These are phyloP conservation scores for Cheiracanthium punctorium DNA, from an alignment of 2,888 invertebrate genomes.

Conservation along the genomic window DNA sequence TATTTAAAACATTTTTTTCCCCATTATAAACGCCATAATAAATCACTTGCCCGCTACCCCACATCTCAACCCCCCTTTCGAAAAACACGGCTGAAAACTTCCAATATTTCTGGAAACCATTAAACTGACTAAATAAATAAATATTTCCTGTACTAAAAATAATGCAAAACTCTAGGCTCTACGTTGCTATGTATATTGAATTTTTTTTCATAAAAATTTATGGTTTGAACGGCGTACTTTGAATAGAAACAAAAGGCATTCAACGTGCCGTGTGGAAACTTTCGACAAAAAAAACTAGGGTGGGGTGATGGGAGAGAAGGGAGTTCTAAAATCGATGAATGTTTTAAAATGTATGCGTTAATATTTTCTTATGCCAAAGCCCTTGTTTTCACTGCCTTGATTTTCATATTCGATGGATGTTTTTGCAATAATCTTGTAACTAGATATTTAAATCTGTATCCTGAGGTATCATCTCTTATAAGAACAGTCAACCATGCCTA, in stretches of 20 bases:
- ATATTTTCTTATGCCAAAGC: background rate
- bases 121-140: background rate
- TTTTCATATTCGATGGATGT: background rate
- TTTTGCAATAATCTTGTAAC: no score
- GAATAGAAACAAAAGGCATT: background rate
- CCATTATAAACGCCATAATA: slow-evolving; percentile 6
- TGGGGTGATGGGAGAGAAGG: no score
- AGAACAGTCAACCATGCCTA: no score
- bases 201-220: background rate
- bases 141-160: background rate
- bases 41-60: background rate
- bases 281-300: background rate
- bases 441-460: no score
- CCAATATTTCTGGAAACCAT: slow-evolving; percentile 10
- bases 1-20: background rate
- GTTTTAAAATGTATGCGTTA: background rate
- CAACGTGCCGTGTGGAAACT: background rate
- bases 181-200: background rate
- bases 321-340: background rate
- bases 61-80: no score
- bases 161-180: background rate
- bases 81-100: background rate
- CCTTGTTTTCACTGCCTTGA: background rate
- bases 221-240: background rate
- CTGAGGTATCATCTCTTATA: no score